Evolutionary conservation across 1,140 invertebrate genomes (phyloP), one percentile per base, ranked within the genome.

Genomic region (Drosophila navojoa): DNA sequence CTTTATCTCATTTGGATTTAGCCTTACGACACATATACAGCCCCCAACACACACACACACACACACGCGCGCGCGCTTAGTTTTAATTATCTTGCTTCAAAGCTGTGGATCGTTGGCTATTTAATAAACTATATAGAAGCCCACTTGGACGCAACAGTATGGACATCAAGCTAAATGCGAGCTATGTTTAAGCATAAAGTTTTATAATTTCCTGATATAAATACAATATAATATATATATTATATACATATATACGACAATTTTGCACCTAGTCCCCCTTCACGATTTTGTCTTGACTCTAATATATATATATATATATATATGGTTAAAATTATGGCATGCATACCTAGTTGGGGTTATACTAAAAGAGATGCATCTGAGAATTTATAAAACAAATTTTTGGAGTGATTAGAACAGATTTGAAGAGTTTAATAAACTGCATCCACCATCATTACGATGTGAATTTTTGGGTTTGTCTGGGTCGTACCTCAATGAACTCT

Each of bases 1-100:
- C 61, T 44, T 60, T 87, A 82, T 86, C 82, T 86, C 82, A 86
- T 57, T 69, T 72, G 61, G 78, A 76, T 72, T 78, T 69, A 63
- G 49, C 60, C 52, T 49, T 58, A 42, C 27, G 44, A 70, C 63
- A 42, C 68, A 53, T 76, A 58, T 55, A 67, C 44, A 78, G 64
- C 71, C 59, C 59, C 60, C 22, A n/a, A n/a, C n/a, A 19, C 5
- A 55, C 45, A 66, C 16, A 35, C 25, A 59, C 44, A 42, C 6
- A 32, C 32, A 32, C 32, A 9, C 25, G 54, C 44, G 35, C 9
- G 6, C 29, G 7, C 29, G 7, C 52, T 4, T 68, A 68, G 47
- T 49, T 72, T 25, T 53, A 67, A 71, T 66, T 66, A 38, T 45
- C 19, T 52, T 71, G 45, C 53, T 54, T 57, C 11, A 32, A 59